Evolutionary conservation across 2,888 invertebrate species (phyloP), one percentile per base, ranked within the genome.

Genomic region (Helleia helle): DNA sequence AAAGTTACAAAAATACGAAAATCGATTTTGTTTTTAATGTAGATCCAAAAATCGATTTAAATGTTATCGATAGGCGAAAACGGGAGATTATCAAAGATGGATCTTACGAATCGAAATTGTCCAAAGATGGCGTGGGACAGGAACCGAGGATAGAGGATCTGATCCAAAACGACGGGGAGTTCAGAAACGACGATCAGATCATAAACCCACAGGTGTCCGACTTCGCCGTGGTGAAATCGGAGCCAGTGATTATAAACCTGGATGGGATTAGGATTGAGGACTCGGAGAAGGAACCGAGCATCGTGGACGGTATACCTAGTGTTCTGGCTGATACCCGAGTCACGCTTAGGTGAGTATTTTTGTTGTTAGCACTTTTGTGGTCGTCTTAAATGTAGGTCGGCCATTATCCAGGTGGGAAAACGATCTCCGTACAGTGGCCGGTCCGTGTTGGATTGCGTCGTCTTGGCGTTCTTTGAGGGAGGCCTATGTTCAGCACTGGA

Each of bases 251-350:
- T 0, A 52, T 85, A 0, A 56, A 60, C 37, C 74, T 90, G 4
- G 81, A 86, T 34, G 90, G 89, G 1, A 40, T 90, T 2, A 74
- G 90, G 36, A 65, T 90, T 1, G 90, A 91, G 45, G 71, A 66
- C 9, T 80, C 88, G 0, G 71, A 74, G n/a, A 89, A 88, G 44
- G 87, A 87, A 2, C 86, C 88, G 0, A 73, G 81, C 8, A 65
- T 79, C 1, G 86, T 84, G 4, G 66, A 71, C 11, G 92, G 93
- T 0, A 80, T 93, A 24, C 93, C 93, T 0, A 87, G 87, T 47
- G 86, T 95, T 12, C 61, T 92, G 43, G 89, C 89, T 9, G 87
- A 88, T 37, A 68, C 77, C 0, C 70, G 76, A 2, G 87, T 91
- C 12, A 83, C 84, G 7, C 61, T 95, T 28, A 62, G 83, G 81